Conservation (phyloP, 2,888 invertebrate genomes). For the Cremastobaeus sp. region DNA sequence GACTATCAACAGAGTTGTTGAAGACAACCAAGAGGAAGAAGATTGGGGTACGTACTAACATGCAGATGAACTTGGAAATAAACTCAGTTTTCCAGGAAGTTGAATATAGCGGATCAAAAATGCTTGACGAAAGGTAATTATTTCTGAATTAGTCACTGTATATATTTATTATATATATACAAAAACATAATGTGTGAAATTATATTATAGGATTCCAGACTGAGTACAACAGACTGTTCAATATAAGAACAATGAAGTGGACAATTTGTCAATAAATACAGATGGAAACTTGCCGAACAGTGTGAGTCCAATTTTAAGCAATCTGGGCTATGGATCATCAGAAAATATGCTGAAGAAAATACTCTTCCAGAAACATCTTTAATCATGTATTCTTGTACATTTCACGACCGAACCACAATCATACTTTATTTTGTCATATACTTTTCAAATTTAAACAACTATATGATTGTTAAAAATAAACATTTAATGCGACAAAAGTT, state of each 20-base stretch:
- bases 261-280: neutral
- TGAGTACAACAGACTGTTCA: conserved; percentile 21
- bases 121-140: no score
- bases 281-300: neutral
- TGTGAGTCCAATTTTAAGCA: conserved; percentile 13
- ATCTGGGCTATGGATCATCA: neutral
- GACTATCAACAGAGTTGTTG: no score
- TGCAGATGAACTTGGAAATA: no score
- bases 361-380: neutral
- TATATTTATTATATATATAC: neutral
- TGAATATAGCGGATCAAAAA: no score
- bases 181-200: neutral
- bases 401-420: neutral
- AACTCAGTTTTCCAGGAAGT: no score
- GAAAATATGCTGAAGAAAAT: conserved; percentile 7
- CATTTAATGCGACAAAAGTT: neutral
- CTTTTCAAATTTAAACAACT: neutral
- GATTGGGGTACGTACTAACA: no score
- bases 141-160: no score
- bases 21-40: no score
- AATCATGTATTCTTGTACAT: neutral
- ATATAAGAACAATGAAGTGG: neutral
- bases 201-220: conserved; percentile 13
- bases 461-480: no score
- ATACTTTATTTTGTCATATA: neutral